A percentile compares a stretch with the other conserved stretches of the same genome.
Evolutionary conservation across 2,113 vertebrate species (phyloP).

Genomic region (Leucoraja erinaceus): DNA sequence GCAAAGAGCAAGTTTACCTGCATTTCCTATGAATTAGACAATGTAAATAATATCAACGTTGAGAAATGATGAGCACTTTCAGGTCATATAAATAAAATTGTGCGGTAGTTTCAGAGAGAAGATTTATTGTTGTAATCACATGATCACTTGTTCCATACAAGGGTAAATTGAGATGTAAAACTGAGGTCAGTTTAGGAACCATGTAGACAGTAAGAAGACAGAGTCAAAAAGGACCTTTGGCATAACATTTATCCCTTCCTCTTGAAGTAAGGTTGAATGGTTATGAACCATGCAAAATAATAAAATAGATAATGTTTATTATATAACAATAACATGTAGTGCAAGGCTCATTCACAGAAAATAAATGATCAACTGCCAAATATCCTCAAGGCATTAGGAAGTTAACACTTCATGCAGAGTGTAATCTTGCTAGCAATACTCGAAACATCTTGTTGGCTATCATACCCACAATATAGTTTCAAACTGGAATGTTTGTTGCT

Average conservation of each 20-base stretch:
- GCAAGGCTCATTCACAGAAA: slow-evolving; percentile 31
- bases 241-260: slow-evolving; percentile 23
- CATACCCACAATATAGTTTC: slow-evolving; percentile 32
- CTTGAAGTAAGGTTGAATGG: not conserved
- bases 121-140: not conserved
- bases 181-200: not conserved
- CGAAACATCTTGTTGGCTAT: slow-evolving; percentile 12
- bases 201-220: not conserved
- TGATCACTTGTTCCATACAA: slow-evolving; percentile 26
- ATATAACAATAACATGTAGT: slow-evolving; percentile 21
- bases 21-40: not conserved
- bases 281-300: slow-evolving; percentile 2
- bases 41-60: not conserved
- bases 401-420: slow-evolving; percentile 27
- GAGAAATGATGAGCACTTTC: not conserved
- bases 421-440: slow-evolving; percentile 13
- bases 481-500: slow-evolving; percentile 29
- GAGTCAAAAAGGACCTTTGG: slow-evolving; percentile 30
- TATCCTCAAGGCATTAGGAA: slow-evolving; percentile 8
- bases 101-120: not conserved
- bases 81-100: not conserved
- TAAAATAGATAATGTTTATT: slow-evolving; percentile 12
- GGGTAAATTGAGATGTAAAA: not conserved
- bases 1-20: not conserved
- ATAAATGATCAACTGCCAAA: not conserved